Base-by-base conservation (phyloP, 2,797 vertebrate species). In the Naso thynnoides region DNA sequence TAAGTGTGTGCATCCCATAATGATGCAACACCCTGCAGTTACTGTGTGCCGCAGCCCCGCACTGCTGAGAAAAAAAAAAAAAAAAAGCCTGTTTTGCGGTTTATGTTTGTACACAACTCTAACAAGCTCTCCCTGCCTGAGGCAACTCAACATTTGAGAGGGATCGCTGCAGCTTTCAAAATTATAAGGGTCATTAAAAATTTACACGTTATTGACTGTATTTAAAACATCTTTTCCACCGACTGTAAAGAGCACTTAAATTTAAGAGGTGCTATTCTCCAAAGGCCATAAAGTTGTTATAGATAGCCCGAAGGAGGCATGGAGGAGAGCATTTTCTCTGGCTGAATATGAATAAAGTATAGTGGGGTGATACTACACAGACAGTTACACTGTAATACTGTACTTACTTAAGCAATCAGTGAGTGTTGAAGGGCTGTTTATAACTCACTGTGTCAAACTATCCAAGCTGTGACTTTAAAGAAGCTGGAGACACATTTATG, bases 181-280 rank as follows among this genome's bases (percentile, higher is more conserved):
- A 91, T 93, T 90, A 93, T 91, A 92, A 86, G 84, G 89, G 82
- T 90, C 89, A 93, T 93, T 92, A 93, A 94, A 94, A 88, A 92
- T 92, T 67, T 91, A 92, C 88, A 93, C 86, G 86, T 91, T 92
- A 93, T 93, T 93, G 92, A 93, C 91, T 93, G 87, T 91, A 91
- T 93, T 93, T 93, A 92, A 93, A 93, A 92, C 91, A 91, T 92
- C 85, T 92, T 93, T 92, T 92, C 89, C 89, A 90, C 83, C 87
- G 91, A 93, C 91, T 91, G 90, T 91, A 91, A 92, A 93, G 89
- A 86, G 91, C 88, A 92, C 90, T 94, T 92, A 92, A 90, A 92
- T 92, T 92, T 93, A 92, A 94, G 89, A 92, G 92, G 89, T 88
- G 87, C 87, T 85, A 90, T 91, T 91, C 91, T 92, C 88, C 87